phyloP scores from a whole-genome alignment of 2,113 vertebrate species.

The Ahaetulla prasina region DNA sequence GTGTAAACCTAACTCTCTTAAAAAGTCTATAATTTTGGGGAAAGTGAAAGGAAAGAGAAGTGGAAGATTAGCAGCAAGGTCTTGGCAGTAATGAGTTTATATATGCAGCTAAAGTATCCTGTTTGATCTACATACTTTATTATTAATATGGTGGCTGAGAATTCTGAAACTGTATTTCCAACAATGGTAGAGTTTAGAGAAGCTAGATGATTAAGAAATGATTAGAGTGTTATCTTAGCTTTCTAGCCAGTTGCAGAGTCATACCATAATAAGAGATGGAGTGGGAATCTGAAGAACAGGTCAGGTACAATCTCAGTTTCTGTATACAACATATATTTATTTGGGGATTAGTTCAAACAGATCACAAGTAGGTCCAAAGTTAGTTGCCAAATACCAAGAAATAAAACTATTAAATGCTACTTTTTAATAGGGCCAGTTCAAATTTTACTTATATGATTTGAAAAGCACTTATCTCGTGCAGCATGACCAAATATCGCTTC shows the following conservation, averaged over 20 bases:
- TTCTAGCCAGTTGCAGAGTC: neutral
- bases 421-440: neutral
- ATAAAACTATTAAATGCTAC: neutral
- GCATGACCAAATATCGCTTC: neutral
- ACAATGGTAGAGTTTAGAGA: neutral
- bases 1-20: neutral
- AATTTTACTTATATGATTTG: neutral
- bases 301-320: too few species aligned
- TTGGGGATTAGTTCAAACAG: neutral
- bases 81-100: neutral
- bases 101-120: neutral
- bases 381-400: neutral
- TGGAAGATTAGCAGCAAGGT: neutral
- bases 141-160: neutral
- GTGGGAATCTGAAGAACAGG: too few species aligned
- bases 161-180: neutral
- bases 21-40: neutral
- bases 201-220: neutral
- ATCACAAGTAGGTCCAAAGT: neutral
- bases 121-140: neutral
- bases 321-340: neutral
- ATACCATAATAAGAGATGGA: neutral
- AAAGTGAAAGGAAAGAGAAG: neutral
- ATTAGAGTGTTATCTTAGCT: neutral
- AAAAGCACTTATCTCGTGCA: too few species aligned